Evolutionary conservation across 92 coral and sea anemone species (phyloP).

Genomic region (Nematostella vectensis): DNA sequence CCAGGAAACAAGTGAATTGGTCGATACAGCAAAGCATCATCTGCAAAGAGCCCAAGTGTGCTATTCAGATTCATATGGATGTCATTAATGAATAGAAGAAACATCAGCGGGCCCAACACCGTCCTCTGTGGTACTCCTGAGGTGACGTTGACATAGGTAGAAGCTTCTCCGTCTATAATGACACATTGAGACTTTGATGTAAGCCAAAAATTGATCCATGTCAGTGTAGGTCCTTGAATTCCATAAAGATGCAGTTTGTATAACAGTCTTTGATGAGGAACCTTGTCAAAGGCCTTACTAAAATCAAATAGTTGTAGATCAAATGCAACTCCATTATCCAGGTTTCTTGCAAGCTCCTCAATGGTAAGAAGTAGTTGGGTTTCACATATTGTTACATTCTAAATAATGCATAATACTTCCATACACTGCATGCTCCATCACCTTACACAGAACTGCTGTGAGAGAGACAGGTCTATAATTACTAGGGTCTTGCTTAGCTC

Average conservation of each 20-base stretch:
- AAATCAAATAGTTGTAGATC: slow-evolving; percentile 15
- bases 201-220: slow-evolving; percentile 35
- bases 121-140: slow-evolving; percentile 22
- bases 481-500: slow-evolving; percentile 19
- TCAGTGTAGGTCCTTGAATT: slow-evolving; percentile 25
- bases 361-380: slow-evolving; percentile 17
- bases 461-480: slow-evolving; percentile 34
- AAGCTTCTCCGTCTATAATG: slow-evolving; percentile 20
- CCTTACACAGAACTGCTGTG: slow-evolving; percentile 24
- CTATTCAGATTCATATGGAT: slow-evolving; percentile 15
- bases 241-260: slow-evolving; percentile 20
- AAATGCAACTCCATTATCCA: slow-evolving; percentile 23
- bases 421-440: slow-evolving; percentile 35
- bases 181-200: slow-evolving; percentile 17
- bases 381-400: slow-evolving; percentile 15
- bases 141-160: slow-evolving; percentile 12
- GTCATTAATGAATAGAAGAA: slow-evolving; percentile 23
- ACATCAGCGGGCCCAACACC: slow-evolving; percentile 24
- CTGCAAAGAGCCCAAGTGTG: slow-evolving; percentile 13
- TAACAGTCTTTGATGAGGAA: slow-evolving; percentile 20
- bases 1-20: too few relatives aligned
- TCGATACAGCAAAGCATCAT: slow-evolving; percentile 20
- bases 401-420: slow-evolving; percentile 24
- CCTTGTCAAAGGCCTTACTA: slow-evolving; percentile 17
- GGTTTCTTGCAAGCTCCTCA: slow-evolving; percentile 18